Evolutionary conservation across 2,113 vertebrate genomes (phyloP).

Genomic region (Eonycteris spelaea): DNA sequence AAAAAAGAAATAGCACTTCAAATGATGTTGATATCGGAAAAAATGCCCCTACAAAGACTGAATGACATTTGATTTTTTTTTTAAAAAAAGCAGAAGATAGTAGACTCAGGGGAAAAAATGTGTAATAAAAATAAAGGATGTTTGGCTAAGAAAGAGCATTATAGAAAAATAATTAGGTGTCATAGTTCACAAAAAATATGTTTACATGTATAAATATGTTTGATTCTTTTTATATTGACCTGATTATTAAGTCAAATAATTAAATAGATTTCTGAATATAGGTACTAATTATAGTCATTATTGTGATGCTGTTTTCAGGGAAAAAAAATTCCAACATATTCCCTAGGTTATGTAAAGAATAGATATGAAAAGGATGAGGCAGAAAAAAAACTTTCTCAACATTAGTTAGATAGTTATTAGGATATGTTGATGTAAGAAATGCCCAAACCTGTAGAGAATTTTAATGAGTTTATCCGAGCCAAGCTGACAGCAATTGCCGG

Average conservation of each 20-base stretch:
- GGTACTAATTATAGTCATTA: neutral
- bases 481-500: too few relatives aligned
- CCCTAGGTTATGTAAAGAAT: neutral
- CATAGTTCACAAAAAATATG: neutral
- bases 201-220: neutral
- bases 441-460: too few relatives aligned
- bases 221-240: neutral
- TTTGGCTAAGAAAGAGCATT: neutral
- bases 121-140: neutral
- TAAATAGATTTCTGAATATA: neutral
- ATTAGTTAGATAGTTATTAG: conserved; percentile 11
- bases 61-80: conserved; percentile 28
- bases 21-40: neutral
- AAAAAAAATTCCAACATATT: neutral
- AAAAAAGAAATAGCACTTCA: neutral
- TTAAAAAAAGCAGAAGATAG: neutral
- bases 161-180: neutral
- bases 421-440: neutral
- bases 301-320: neutral
- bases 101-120: neutral
- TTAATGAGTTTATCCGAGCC: too few relatives aligned
- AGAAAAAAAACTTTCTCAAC: neutral
- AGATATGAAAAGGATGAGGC: neutral
- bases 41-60: neutral
- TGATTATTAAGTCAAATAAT: conserved; percentile 30